Percentiles rank a stretch among this genome's conserved stretches.
phyloP scores from a whole-genome alignment of 2,888 invertebrate genomes.

The Himalopsyche japonica region DNA sequence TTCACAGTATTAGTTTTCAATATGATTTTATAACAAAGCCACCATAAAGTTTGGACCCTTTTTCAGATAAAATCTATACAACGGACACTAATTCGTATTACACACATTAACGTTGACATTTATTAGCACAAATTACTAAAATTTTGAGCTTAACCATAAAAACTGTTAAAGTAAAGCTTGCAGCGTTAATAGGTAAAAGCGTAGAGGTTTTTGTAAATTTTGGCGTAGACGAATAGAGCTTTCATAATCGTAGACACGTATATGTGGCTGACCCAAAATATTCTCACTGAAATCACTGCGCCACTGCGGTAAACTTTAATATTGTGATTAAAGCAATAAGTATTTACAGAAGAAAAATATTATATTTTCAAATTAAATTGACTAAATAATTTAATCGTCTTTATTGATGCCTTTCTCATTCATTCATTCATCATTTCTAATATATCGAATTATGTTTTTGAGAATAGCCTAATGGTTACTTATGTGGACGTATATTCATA shows the following conservation, averaged over 20 bases:
- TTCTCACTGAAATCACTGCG: neutral
- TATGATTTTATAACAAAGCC: neutral
- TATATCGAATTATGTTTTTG: too few species aligned
- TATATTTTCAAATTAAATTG: too few species aligned
- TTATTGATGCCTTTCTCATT: too few species aligned
- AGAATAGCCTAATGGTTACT: too few species aligned
- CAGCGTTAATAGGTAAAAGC: neutral
- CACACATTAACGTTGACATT: neutral
- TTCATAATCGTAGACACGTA: neutral
- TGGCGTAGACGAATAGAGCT: neutral
- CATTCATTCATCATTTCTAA: too few species aligned
- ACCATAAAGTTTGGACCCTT: neutral
- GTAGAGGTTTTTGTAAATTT: neutral
- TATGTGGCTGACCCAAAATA: neutral
- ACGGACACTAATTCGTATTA: neutral
- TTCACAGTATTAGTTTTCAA: neutral
- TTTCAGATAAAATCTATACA: neutral
- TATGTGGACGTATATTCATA: too few species aligned
- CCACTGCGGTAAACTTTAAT: neutral
- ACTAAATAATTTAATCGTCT: too few species aligned
- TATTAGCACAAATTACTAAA: neutral
- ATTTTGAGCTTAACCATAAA: neutral
- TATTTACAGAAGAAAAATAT: neutral
- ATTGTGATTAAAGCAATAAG: neutral
- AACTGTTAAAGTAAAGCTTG: neutral